phyloP scores from a whole-genome alignment of 2,797 vertebrate species.

The Semaprochilodus insignis region DNA sequence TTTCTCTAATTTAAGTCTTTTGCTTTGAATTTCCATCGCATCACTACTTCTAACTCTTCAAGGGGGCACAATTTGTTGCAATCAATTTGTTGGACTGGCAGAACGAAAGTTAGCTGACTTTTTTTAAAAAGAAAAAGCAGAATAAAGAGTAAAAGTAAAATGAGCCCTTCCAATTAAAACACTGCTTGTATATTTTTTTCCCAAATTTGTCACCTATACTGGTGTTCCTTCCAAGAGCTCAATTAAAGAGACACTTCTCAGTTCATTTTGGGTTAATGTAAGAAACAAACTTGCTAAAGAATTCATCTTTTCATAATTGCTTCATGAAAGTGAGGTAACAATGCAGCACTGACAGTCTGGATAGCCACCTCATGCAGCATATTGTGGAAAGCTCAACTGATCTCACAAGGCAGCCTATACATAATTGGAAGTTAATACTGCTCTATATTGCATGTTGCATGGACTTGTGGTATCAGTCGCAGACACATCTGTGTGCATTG shows the following conservation, averaged over 20 bases:
- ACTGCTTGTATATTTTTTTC: too few relatives aligned
- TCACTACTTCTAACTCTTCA: neutral
- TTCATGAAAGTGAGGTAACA: neutral
- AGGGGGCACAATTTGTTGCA: neutral
- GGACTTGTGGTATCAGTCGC: neutral
- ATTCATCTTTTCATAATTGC: neutral
- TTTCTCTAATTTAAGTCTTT: neutral
- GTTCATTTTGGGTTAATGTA: too few relatives aligned
- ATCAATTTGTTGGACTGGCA: neutral
- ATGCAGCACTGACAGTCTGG: neutral
- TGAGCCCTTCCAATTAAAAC: too few relatives aligned
- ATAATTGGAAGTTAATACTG: neutral
- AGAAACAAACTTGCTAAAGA: neutral
- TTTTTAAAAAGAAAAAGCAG: too few relatives aligned
- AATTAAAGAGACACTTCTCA: too few relatives aligned
- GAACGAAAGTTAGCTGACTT: neutral
- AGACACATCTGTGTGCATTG: neutral
- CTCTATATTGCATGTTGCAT: neutral
- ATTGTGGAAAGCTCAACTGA: neutral
- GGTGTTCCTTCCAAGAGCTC: too few relatives aligned
- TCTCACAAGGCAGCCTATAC: neutral
- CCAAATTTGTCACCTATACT: too few relatives aligned
- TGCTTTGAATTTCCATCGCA: neutral
- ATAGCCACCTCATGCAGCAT: neutral
- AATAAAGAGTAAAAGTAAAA: too few relatives aligned